Evolutionary conservation across 2,888 invertebrate genomes (phyloP).

Genomic region (Autographa pulchrina): DNA sequence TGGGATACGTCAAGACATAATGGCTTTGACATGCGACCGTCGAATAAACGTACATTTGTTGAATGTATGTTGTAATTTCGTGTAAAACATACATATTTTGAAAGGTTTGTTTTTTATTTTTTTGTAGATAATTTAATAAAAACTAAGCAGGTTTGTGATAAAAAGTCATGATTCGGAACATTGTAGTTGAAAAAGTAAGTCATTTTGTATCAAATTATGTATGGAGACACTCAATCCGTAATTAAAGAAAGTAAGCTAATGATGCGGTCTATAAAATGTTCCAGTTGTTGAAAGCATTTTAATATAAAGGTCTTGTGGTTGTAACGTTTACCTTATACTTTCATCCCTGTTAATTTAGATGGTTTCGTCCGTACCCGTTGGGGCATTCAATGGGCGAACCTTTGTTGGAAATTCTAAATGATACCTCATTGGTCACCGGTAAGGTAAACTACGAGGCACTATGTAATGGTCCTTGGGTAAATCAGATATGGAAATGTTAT

Average conservation of each 20-base stretch:
- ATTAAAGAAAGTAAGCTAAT: neutral
- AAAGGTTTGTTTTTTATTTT: neutral
- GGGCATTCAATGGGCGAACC: neutral
- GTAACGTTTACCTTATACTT: slow-evolving; percentile 10
- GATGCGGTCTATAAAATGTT: neutral
- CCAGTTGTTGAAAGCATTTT: slow-evolving; percentile 16
- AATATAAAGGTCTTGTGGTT: slow-evolving; percentile 7
- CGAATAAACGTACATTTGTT: neutral
- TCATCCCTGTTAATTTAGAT: slow-evolving; percentile 3
- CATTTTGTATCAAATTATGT: neutral
- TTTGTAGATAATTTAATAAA: neutral
- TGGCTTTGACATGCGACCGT: neutral
- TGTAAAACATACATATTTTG: neutral
- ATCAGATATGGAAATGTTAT: neutral
- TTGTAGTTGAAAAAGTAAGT: neutral
- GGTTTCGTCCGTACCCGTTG: neutral
- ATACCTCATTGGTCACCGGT: slow-evolving; percentile 1
- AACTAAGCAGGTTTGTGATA: too few species aligned
- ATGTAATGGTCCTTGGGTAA: neutral
- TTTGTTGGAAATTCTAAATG: neutral
- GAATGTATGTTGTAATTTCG: neutral
- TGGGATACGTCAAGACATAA: neutral
- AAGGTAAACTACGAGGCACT: neutral
- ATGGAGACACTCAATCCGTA: neutral
- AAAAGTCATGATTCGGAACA: too few species aligned